These are phyloP conservation scores for Heliocidaris erythrogramma DNA, from an alignment of 35 echinoderm and acorn worm species.

Conservation along the genomic window DNA sequence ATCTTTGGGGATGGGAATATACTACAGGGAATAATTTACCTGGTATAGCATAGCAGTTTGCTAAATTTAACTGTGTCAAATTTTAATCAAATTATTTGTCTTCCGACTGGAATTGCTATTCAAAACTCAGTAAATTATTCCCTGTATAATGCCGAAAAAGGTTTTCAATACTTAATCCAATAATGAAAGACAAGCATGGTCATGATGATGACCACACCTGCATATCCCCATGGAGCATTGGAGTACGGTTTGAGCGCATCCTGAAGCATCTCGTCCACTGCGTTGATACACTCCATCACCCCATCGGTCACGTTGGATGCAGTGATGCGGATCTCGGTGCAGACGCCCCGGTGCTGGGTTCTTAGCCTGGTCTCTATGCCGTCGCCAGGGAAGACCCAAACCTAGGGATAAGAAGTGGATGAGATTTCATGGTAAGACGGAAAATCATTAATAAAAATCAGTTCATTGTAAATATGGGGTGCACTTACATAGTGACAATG, in stretches of 20 bases:
- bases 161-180: constrained; percentile 76
- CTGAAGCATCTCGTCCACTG: not conserved
- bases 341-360: not conserved
- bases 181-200: constrained; percentile 74
- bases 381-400: not conserved
- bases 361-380: not conserved
- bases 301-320: not conserved
- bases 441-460: not conserved
- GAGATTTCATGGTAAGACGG: not conserved
- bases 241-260: constrained; percentile 13
- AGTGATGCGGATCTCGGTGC: not conserved
- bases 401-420: not conserved
- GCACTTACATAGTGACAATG: too few species aligned
- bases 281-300: constrained; percentile 1
- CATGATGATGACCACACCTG: constrained; percentile 59
- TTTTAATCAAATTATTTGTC: too few species aligned
- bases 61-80: too few species aligned
- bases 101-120: too few species aligned
- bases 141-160: not conserved
- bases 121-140: too few species aligned
- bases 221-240: constrained; percentile 64
- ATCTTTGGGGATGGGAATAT: not conserved
- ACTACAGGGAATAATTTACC: too few species aligned
- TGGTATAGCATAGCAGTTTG: too few species aligned
- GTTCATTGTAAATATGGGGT: too few species aligned